Percentiles rank a stretch among this genome's conserved stretches.
These are phyloP conservation scores for Rapana venosa DNA, from an alignment of 2,888 invertebrate species.

Conservation along the genomic window DNA sequence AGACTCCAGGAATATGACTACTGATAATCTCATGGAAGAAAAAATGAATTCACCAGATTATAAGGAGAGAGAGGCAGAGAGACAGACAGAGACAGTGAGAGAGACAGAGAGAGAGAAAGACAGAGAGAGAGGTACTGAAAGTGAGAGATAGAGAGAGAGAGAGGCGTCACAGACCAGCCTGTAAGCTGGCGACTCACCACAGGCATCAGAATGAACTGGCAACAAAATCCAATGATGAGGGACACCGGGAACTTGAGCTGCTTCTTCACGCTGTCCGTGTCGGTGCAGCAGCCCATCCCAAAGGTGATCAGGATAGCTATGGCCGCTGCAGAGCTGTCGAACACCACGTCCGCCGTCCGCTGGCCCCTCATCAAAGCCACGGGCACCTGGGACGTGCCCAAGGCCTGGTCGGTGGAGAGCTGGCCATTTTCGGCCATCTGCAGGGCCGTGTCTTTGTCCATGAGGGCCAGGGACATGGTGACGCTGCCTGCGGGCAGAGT, in stretches of 20 bases:
- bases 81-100: too few relatives aligned
- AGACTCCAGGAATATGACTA: too few relatives aligned
- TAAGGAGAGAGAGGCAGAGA: too few relatives aligned
- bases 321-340: slow-evolving; percentile 73
- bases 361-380: slow-evolving; percentile 64
- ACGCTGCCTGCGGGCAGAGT: slow-evolving; percentile 67
- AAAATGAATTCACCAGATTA: too few relatives aligned
- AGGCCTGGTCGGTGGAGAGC: slow-evolving; percentile 54
- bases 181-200: slow-evolving; percentile 65
- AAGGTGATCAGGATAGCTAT: slow-evolving; percentile 75
- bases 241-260: slow-evolving; percentile 73
- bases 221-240: slow-evolving; percentile 72
- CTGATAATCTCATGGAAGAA: too few relatives aligned
- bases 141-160: neutral
- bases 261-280: slow-evolving; percentile 70
- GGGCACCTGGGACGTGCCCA: slow-evolving; percentile 61
- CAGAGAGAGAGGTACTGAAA: neutral
- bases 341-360: slow-evolving; percentile 72
- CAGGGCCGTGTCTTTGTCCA: slow-evolving; percentile 54
- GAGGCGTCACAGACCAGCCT: neutral
- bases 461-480: slow-evolving; percentile 67
- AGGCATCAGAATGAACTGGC: slow-evolving; percentile 76
- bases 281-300: slow-evolving; percentile 75
- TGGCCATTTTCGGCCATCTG: slow-evolving; percentile 55
- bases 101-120: neutral